Base-by-base conservation (phyloP, 2,113 vertebrate genomes). In the Theristicus caerulescens region DNA sequence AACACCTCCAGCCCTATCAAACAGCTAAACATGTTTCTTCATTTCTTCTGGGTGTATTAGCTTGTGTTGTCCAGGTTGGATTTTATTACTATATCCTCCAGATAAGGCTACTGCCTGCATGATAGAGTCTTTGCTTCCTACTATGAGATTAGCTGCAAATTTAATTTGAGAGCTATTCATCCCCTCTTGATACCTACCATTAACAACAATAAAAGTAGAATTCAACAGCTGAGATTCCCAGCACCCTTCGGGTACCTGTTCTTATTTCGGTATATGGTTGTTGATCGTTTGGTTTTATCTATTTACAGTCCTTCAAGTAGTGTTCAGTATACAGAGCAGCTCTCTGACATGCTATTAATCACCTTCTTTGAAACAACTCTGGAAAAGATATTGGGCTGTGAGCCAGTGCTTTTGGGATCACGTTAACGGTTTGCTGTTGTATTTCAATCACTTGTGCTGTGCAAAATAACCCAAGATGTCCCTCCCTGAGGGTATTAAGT, bases 141-240 rank as follows among this genome's bases (percentile, higher is more conserved):
- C 47, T 90, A 82, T 49, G 70, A 92, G 88, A 93, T 96, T 93
- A 92, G 47, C 86, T 79, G 54, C 52, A 92, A 80, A 96, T 95
- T 95, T 92, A 91, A 93, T 92, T 91, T 93, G 72, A 62, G 83
- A 80, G 36, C 82, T 95, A 71, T 96, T 96, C 80, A 96, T 93
- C 76, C 73, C 54, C 42, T 73, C 59, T 87, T 72, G 86, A 77
- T 91, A 65, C 25, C 31, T 77, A 89, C 89, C n/a, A 82, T 92
- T 94, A 94, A 82, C 47, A 76, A 52, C 44, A 93, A 85, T 88
- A 87, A 92, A 93, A 95, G 72, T 40, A 67, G 74, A 91, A 93
- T 55, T 90, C 73, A 86, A 77, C 72, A 91, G 46, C 90, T 74
- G 76, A 80, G 58, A 59, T 87, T 92, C 65, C 46, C 46, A 73